These are phyloP conservation scores for Trichopoda pennipes DNA, from an alignment of 2,888 invertebrate genomes.

Conservation along the genomic window DNA sequence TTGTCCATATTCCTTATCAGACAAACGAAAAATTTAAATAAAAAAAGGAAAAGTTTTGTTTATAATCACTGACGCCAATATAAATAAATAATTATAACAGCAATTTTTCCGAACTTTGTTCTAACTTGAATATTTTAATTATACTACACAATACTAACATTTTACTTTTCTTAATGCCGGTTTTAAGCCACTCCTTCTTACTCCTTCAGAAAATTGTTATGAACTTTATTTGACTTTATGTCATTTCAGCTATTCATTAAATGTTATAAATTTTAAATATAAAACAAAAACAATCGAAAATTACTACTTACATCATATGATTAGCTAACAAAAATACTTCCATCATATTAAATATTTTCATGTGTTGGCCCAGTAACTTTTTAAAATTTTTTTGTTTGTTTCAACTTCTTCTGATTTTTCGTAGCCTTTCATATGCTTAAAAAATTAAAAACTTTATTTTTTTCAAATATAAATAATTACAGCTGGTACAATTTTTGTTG, in stretches of 20 bases:
- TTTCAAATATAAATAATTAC: constrained; percentile 8
- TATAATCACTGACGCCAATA: too few relatives aligned
- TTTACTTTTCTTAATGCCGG: too few relatives aligned
- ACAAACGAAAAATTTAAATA: too few relatives aligned
- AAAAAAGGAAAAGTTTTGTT: too few relatives aligned
- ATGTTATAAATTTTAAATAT: neutral
- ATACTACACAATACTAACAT: too few relatives aligned
- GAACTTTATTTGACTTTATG: too few relatives aligned
- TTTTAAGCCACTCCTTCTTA: too few relatives aligned
- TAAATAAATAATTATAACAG: too few relatives aligned
- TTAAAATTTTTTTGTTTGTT: neutral
- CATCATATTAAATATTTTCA: constrained; percentile 74
- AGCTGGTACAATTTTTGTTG: constrained; percentile 17
- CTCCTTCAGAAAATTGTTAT: too few relatives aligned
- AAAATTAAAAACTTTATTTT: neutral
- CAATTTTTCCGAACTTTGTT: too few relatives aligned
- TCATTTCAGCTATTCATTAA: neutral
- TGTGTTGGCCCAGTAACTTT: constrained; percentile 61
- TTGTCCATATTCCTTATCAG: too few relatives aligned
- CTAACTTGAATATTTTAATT: too few relatives aligned
- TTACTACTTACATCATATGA: constrained; percentile 73
- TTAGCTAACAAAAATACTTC: constrained; percentile 75
- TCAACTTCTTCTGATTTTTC: neutral
- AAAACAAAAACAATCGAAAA: neutral
- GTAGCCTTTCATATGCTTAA: neutral